Percentiles rank a stretch among this genome's conserved stretches.
These are phyloP conservation scores for Camelus bactrianus DNA, from an alignment of 2,113 vertebrate species.

Conservation along the genomic window DNA sequence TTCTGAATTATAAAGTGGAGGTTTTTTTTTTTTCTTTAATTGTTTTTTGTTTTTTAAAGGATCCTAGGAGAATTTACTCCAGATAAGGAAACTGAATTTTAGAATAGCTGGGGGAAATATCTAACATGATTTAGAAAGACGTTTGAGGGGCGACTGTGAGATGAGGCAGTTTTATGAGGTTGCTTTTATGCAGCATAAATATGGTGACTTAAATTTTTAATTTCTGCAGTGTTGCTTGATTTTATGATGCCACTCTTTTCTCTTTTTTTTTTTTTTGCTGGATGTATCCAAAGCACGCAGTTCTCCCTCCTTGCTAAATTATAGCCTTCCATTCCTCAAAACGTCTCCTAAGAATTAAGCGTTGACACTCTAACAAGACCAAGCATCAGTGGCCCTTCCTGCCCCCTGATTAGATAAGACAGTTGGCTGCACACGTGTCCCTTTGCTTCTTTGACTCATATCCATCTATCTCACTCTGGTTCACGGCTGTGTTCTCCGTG, in stretches of 20 bases:
- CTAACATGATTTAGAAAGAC: conserved; percentile 13
- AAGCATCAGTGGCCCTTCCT: neutral
- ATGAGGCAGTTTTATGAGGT: neutral
- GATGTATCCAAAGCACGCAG: neutral
- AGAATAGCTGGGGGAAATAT: conserved; percentile 36
- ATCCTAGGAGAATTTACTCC: neutral
- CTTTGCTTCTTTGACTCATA: neutral
- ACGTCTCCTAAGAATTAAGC: conserved; percentile 41
- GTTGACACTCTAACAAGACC: conserved; percentile 52
- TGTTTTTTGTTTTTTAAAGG: neutral
- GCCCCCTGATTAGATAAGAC: conserved; percentile 1
- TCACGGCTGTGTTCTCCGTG: neutral
- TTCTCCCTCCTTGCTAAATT: conserved; percentile 48
- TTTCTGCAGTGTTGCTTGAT: conserved; percentile 22
- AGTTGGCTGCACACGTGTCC: neutral
- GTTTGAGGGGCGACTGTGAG: neutral
- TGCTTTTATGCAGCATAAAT: conserved; percentile 14
- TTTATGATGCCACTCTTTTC: conserved; percentile 53
- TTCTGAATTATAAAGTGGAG: conserved; percentile 43
- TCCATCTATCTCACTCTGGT: neutral
- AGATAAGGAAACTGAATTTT: conserved; percentile 48
- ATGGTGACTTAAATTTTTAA: conserved; percentile 61
- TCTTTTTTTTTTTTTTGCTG: neutral
- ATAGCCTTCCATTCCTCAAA: conserved; percentile 40
- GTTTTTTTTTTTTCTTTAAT: neutral